Conservation (phyloP, 1,140 invertebrate genomes). For the Phenacoccus solenopsis region DNA sequence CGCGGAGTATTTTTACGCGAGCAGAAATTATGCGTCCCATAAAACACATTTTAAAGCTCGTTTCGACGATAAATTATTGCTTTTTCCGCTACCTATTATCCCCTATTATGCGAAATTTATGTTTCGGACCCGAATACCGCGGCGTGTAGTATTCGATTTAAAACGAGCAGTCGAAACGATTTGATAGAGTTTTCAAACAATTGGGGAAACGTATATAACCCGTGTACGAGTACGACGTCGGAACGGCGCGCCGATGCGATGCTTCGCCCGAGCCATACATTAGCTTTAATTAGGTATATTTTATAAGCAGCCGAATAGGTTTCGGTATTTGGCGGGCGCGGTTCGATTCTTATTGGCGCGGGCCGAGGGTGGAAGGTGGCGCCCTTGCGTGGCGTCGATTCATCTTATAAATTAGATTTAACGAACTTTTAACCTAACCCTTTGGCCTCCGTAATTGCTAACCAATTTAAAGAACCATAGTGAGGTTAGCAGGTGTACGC, state of each 20-base stretch:
- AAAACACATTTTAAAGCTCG: slow-evolving; percentile 2
- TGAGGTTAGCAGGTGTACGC: background rate
- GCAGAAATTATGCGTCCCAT: background rate
- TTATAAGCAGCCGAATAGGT: background rate
- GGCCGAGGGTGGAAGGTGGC: background rate
- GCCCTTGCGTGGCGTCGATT: background rate
- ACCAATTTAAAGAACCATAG: background rate
- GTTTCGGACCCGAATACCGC: background rate
- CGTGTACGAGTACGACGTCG: too few relatives aligned
- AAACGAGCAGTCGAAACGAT: background rate
- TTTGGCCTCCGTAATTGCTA: background rate
- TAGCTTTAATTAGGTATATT: background rate
- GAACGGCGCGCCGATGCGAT: too few relatives aligned
- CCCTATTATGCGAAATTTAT: background rate
- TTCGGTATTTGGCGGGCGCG: too few relatives aligned
- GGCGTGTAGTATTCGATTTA: background rate
- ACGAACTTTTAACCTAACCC: background rate
- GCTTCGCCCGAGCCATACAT: background rate
- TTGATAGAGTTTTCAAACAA: too few relatives aligned
- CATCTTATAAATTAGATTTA: slow-evolving; percentile 3
- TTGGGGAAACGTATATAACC: too few relatives aligned
- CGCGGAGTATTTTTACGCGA: background rate
- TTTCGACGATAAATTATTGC: background rate
- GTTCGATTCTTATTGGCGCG: too few relatives aligned
- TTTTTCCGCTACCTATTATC: background rate